Conservation (phyloP, 2,113 vertebrate genomes). For the Gopherus flavomarginatus region DNA sequence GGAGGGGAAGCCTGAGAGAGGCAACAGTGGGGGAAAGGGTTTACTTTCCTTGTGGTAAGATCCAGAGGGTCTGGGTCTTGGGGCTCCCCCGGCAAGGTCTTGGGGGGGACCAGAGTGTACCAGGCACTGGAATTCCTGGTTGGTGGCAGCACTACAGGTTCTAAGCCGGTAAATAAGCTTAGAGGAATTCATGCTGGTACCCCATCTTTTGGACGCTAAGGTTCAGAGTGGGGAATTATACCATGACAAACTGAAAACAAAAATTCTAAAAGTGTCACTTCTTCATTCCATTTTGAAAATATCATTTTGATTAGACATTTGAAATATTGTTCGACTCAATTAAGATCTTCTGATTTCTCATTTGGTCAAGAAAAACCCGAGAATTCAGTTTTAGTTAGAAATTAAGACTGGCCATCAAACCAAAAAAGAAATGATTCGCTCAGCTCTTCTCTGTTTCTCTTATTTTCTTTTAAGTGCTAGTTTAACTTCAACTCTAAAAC, state of each 20-base stretch:
- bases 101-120: too few species aligned
- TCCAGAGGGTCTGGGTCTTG: too few species aligned
- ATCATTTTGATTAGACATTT: neutral
- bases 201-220: too few species aligned
- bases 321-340: neutral
- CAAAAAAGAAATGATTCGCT: neutral
- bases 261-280: neutral
- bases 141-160: too few species aligned
- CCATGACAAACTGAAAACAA: neutral
- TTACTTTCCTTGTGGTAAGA: too few species aligned
- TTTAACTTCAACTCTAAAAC: neutral
- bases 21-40: too few species aligned
- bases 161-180: too few species aligned
- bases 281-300: neutral
- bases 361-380: neutral
- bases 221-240: too few species aligned
- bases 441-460: neutral
- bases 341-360: neutral
- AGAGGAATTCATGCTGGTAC: too few species aligned
- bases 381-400: neutral
- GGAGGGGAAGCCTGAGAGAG: too few species aligned
- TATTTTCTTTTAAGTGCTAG: neutral
- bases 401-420: neutral
- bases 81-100: too few species aligned
- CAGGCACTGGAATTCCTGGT: too few species aligned